Evolutionary conservation across 2,113 vertebrate genomes (phyloP).

Genomic region (Heterocephalus glaber): DNA sequence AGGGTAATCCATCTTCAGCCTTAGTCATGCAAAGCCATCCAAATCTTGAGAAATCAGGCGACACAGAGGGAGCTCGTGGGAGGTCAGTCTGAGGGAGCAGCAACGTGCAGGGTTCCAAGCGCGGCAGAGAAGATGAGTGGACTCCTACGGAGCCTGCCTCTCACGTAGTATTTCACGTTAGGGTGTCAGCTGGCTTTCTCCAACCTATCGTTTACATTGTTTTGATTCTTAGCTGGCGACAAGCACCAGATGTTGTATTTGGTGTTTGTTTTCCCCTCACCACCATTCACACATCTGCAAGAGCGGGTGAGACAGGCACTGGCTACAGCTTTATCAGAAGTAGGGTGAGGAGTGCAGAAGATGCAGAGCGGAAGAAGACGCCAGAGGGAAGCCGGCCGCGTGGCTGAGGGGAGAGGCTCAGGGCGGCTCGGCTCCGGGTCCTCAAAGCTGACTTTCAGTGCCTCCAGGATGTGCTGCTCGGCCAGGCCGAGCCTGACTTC

Average conservation of each 20-base stretch:
- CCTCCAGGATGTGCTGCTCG: background rate
- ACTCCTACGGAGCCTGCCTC: background rate
- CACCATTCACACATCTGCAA: background rate
- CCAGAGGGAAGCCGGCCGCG: background rate
- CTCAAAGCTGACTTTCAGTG: background rate
- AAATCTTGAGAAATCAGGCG: background rate
- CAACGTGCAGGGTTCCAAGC: no score
- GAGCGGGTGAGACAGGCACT: background rate
- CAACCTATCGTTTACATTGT: background rate
- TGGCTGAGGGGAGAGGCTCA: background rate
- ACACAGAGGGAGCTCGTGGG: background rate
- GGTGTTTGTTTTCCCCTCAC: background rate
- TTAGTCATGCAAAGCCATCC: background rate
- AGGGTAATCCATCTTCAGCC: background rate
- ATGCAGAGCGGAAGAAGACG: accelerated
- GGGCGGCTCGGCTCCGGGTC: background rate
- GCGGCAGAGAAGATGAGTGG: no score
- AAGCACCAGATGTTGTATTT: background rate
- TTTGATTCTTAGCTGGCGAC: background rate
- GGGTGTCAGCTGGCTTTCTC: background rate
- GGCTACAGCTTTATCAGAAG: background rate
- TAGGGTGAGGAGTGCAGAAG: background rate
- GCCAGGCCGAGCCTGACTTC: background rate
- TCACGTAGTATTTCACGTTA: background rate
- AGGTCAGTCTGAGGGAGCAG: background rate